A percentile compares a stretch with the other conserved stretches of the same genome.
These are phyloP conservation scores for Carassius carassius DNA, from an alignment of 2,113 vertebrate genomes.

Conservation along the genomic window DNA sequence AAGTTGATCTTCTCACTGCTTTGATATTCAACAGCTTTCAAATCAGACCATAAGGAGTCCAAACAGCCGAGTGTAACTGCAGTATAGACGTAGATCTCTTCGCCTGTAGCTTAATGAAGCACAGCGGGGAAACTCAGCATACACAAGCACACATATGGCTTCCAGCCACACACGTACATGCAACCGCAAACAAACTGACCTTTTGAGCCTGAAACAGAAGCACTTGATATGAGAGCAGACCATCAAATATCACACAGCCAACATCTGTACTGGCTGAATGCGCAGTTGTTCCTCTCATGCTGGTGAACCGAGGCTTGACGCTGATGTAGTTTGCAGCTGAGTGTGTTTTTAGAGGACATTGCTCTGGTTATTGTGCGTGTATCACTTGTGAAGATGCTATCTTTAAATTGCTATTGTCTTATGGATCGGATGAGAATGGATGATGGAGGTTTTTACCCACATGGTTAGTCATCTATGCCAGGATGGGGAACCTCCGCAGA, in stretches of 20 bases:
- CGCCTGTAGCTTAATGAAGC: constrained; percentile 1
- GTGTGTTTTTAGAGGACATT: constrained; percentile 58
- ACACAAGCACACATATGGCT: not conserved
- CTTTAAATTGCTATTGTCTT: constrained; percentile 68
- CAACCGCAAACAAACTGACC: constrained; percentile 22
- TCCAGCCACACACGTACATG: constrained; percentile 1
- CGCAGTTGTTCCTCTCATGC: not conserved
- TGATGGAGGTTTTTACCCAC: constrained; percentile 33
- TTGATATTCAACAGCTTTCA: constrained; percentile 1
- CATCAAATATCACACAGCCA: constrained; percentile 23
- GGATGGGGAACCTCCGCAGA: not conserved
- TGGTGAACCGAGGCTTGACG: constrained; percentile 24
- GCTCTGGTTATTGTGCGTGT: constrained; percentile 56
- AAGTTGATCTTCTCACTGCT: not conserved
- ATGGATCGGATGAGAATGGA: constrained; percentile 20
- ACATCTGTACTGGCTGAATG: constrained; percentile 23
- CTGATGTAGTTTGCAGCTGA: constrained; percentile 15
- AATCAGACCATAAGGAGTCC: not conserved
- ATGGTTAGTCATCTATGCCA: constrained; percentile 16
- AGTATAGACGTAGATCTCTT: not conserved
- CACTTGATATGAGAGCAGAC: constrained; percentile 58
- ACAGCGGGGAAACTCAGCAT: constrained; percentile 2
- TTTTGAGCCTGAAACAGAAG: constrained; percentile 30
- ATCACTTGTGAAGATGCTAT: constrained; percentile 63
- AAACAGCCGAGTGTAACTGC: not conserved